Conservation (phyloP, 2,113 vertebrate species). For the Pseudorectes ferrugineus region DNA sequence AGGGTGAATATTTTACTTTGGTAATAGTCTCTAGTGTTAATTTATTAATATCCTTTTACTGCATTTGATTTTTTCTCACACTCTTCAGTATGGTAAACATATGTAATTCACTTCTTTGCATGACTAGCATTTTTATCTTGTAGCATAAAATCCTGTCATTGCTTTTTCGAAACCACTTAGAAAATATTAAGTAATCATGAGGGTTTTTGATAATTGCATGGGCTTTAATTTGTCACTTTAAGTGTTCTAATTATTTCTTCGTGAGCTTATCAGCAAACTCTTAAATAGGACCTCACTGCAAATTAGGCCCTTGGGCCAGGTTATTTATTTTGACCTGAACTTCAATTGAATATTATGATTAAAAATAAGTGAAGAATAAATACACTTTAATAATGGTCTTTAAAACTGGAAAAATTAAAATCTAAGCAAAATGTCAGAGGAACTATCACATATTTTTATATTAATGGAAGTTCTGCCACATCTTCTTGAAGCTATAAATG, state of each 20-base stretch:
- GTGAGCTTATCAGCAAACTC: constrained; percentile 54
- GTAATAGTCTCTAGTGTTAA: background rate
- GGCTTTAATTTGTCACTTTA: constrained; percentile 61
- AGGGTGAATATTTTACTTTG: background rate
- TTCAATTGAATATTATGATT: constrained; percentile 55
- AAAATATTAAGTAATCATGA: constrained; percentile 65
- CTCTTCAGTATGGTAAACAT: constrained; percentile 64
- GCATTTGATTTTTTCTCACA: constrained; percentile 26
- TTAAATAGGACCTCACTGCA: constrained; percentile 39
- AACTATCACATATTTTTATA: background rate
- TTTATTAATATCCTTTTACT: constrained; percentile 27
- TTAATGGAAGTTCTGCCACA: background rate
- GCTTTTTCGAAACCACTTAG: constrained; percentile 55
- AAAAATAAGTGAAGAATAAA: constrained; percentile 54
- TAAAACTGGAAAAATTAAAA: constrained; percentile 10
- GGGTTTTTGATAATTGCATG: constrained; percentile 63
- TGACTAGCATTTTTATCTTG: constrained; percentile 51
- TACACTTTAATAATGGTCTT: constrained; percentile 25
- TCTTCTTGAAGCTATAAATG: background rate
- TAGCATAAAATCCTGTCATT: constrained; percentile 44
- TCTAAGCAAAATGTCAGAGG: constrained; percentile 12
- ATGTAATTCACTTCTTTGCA: constrained; percentile 53
- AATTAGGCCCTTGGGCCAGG: constrained; percentile 49
- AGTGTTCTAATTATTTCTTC: constrained; percentile 68
- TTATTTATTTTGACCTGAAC: constrained; percentile 64